Evolutionary conservation across 2,113 vertebrate genomes (phyloP), one percentile per base, ranked within the genome.

Genomic region (Hemiscyllium ocellatum): DNA sequence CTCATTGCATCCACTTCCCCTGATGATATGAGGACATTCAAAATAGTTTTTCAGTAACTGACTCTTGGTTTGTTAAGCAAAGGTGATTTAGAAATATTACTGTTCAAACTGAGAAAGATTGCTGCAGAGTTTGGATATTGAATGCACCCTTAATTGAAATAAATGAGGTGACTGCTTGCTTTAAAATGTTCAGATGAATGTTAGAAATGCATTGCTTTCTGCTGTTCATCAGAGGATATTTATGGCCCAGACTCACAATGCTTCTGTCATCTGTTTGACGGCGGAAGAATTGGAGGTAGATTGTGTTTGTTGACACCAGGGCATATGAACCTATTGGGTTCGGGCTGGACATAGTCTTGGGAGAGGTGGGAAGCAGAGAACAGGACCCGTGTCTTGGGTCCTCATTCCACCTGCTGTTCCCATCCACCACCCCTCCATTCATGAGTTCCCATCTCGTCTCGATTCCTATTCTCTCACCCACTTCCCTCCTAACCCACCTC

Each of bases 61-160:
- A 47, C 19, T n/a, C 29, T 29, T 29, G 72, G 72, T 22, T 42
- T 1, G 15, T 65, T 61, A 42, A 93, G 61, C 33, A 93, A 66
- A 22, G 2, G n/a, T 93, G 29, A 37, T 66, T 93, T 93, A 66
- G 89, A 65, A 19, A 66, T 37, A 37, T 33, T 1, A 91, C 5
- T 37, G 61, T 37, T 37, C 3, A 24, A 42, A 65, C 22, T 68
- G 20, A 93, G 10, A 68, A 37, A n/a, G 89, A 93, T 93, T 66
- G 33, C 56, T 33, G 19, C 56, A 76, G 22, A 61, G 19, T 93
- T 93, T 68, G 89, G 37, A 66, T 93, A n/a, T 19, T 93, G 37
- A 93, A 93, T 93, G 89, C 33, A 93, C 8, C 17, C 6, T 20
- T 68, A 93, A 93, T 68, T 93, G 61, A 93, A 93, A 93, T 93